Conservation (phyloP, 2,888 invertebrate genomes). For the Apamea sordens region DNA sequence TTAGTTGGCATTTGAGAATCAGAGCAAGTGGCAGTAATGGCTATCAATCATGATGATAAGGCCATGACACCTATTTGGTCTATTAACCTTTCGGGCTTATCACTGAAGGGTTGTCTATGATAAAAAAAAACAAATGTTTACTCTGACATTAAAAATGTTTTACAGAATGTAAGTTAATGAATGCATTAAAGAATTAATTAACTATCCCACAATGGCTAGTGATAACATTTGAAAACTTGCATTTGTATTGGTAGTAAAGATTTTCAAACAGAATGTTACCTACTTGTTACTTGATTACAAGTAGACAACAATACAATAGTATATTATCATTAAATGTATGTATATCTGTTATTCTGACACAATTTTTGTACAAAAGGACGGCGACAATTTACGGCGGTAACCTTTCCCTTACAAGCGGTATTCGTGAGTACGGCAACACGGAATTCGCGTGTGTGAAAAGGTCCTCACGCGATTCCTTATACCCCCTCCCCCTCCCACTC, state of each 20-base stretch:
- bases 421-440: slow-evolving; percentile 21
- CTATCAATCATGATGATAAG: slow-evolving; percentile 55
- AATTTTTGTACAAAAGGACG: too few relatives aligned
- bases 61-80: slow-evolving; percentile 14
- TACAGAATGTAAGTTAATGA: background rate
- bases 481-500: slow-evolving; percentile 22
- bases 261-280: background rate
- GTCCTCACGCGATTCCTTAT: slow-evolving; percentile 45
- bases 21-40: slow-evolving; percentile 25
- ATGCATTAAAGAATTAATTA: background rate
- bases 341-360: background rate
- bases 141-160: background rate
- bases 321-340: background rate
- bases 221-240: slow-evolving; percentile 12
- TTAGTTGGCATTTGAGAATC: slow-evolving; percentile 32
- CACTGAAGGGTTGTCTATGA: background rate
- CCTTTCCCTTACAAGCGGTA: slow-evolving; percentile 19
- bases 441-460: slow-evolving; percentile 49
- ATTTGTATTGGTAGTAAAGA: background rate
- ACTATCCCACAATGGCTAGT: slow-evolving; percentile 5
- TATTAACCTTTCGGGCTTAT: background rate
- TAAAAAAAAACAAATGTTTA: background rate
- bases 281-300: slow-evolving; percentile 6
- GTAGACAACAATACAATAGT: background rate
- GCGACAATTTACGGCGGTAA: slow-evolving; percentile 22